A percentile compares a stretch with the other conserved stretches of the same genome.
phyloP scores from a whole-genome alignment of 2,797 vertebrate genomes.

The Ctenochaetus hawaiiensis region DNA sequence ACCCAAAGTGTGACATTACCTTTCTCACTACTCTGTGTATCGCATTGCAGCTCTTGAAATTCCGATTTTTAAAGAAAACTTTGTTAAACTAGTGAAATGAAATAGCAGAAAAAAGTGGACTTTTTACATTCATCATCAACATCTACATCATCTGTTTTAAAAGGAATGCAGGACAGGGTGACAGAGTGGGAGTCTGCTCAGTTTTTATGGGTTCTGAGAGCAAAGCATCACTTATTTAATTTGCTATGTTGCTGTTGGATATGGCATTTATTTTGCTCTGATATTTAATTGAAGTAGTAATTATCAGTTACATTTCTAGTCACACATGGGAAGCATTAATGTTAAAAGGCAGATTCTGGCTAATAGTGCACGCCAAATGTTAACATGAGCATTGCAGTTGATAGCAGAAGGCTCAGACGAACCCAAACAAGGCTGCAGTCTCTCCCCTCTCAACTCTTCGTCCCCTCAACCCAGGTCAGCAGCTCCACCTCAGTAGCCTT shows the following conservation, averaged over 20 bases:
- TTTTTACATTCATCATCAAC: slow-evolving; percentile 54
- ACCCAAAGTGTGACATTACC: slow-evolving; percentile 75
- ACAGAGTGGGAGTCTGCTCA: slow-evolving; percentile 22
- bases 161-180: slow-evolving; percentile 54
- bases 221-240: slow-evolving; percentile 2
- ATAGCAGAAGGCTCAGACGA: slow-evolving; percentile 28
- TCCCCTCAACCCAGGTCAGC: slow-evolving; percentile 73
- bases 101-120: slow-evolving; percentile 50
- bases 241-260: slow-evolving; percentile 23
- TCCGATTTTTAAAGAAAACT: slow-evolving; percentile 35
- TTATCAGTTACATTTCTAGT: slow-evolving; percentile 11
- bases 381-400: slow-evolving; percentile 9
- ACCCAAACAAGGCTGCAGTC: slow-evolving; percentile 21
- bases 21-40: slow-evolving; percentile 61
- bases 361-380: neutral
- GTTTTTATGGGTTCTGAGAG: slow-evolving; percentile 28
- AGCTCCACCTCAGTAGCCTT: slow-evolving; percentile 85
- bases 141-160: slow-evolving; percentile 61
- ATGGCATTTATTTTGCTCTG: neutral
- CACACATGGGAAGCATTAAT: neutral
- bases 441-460: slow-evolving; percentile 21
- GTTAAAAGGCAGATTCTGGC: neutral
- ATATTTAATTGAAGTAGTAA: neutral
- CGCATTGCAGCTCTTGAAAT: slow-evolving; percentile 63
- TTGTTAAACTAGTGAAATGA: slow-evolving; percentile 20